Evolutionary conservation across 1,140 invertebrate genomes (phyloP), one percentile per base, ranked within the genome.

Genomic region (Helicorthomorpha holstii): DNA sequence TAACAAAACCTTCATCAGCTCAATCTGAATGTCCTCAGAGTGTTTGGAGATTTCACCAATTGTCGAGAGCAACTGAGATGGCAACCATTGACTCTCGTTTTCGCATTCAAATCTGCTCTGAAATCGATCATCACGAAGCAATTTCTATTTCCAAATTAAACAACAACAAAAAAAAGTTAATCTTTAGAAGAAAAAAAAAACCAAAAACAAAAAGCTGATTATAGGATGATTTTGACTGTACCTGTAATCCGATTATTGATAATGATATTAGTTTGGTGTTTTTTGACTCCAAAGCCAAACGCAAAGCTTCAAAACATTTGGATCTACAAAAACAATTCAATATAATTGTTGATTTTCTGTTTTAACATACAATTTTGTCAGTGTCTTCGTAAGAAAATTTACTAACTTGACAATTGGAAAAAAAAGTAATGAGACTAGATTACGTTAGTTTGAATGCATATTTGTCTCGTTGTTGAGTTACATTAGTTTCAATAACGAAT

Each of bases 51-150:
- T 81, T 1, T 82, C 82, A 44, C 79, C 77, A 50, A 90, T 84
- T 12, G 86, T 77, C 42, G 83, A 79, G 43, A 94, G 69, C 41
- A 94, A 72, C 67, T 94, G 89, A 1, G 86, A 83, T 12, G 88
- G 85, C 56, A 92, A 69, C 87, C 87, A 92, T 34, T 87, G 69
- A 1, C 85, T 87, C 67, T 92, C 88, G 65, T 88, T 84, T 70
- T 90, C 87, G 2, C 82, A 83, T 66, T 92, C 88, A 58, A 87
- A 81, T 27, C 58, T 63, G n/a, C 85, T 81, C 60, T 90, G 87
- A 63, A 93, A 92, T 54, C 86, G 74, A 63, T 90, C 84, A 69
- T 94, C 88, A 56, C 85, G 77, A 25, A 94, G 71, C 58, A 92
- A 80, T 77, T 84, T 83, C 88, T 92, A 64, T 4, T 66, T 66